phyloP scores from a whole-genome alignment of 2,113 vertebrate genomes.

The Albula goreensis region DNA sequence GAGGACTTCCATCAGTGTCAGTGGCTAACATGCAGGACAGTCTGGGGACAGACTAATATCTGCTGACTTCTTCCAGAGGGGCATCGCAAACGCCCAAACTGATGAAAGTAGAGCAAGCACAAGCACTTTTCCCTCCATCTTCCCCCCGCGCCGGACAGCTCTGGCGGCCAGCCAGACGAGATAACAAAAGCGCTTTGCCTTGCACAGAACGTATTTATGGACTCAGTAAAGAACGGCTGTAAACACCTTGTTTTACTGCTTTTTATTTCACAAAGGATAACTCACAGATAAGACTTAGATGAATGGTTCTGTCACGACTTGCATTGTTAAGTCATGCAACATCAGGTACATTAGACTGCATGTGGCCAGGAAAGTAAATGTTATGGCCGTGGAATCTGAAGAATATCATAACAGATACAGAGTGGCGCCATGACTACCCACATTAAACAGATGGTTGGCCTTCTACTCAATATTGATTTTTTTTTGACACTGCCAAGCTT shows the following conservation, averaged over 20 bases:
- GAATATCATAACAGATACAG: not conserved
- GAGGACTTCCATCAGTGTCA: slow-evolving; percentile 29
- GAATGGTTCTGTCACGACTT: not conserved
- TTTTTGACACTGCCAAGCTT: not conserved
- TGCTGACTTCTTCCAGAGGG: not conserved
- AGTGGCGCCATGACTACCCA: not conserved
- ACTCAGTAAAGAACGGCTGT: not conserved
- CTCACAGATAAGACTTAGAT: not conserved
- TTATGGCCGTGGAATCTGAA: not conserved
- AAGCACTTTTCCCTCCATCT: slow-evolving; percentile 25
- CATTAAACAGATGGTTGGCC: not conserved
- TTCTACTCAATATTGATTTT: not conserved
- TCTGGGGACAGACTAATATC: not conserved
- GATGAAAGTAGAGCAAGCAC: slow-evolving; percentile 34
- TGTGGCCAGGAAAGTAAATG: not conserved
- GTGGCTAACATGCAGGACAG: not conserved
- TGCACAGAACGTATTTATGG: not conserved
- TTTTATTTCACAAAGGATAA: not conserved
- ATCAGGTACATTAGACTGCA: not conserved
- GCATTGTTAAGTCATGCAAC: not conserved
- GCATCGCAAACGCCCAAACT: not conserved
- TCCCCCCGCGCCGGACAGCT: not conserved
- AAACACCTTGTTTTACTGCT: not conserved
- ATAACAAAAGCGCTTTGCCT: not conserved
- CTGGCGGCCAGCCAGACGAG: not conserved